phyloP scores from a whole-genome alignment of 2,797 vertebrate species.

The Rhynchotus rufescens region DNA sequence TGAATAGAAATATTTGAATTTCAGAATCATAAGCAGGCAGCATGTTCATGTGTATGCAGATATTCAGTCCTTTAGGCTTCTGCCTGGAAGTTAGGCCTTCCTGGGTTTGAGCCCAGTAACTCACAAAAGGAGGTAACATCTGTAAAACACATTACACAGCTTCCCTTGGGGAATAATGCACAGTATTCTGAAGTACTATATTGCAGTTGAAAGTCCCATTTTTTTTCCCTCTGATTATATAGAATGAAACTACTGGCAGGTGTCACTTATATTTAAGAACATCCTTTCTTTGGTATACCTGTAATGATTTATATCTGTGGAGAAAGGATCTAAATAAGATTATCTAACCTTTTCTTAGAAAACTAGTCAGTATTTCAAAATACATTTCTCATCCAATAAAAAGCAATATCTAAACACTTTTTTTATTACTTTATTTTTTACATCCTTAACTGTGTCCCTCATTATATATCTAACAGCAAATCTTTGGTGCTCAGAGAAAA shows the following conservation, averaged over 20 bases:
- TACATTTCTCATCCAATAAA: not conserved
- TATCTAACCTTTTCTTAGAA: not conserved
- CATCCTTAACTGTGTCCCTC: not conserved
- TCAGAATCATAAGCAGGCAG: rapidly evolving
- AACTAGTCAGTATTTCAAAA: not conserved
- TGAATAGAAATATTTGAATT: not conserved
- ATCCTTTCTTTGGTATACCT: not conserved
- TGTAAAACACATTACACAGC: not conserved
- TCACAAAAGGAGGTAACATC: not conserved
- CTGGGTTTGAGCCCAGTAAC: not conserved
- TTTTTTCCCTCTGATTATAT: not conserved
- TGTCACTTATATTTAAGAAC: not conserved
- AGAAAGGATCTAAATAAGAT: not conserved
- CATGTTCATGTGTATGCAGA: not conserved
- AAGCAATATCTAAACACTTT: not conserved
- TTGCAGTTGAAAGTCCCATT: not conserved
- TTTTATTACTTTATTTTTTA: not conserved
- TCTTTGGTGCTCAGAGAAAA: not conserved
- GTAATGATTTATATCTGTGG: not conserved
- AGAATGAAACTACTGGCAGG: not conserved
- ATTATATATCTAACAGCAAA: not conserved
- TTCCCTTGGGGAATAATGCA: not conserved
- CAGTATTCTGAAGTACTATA: not conserved
- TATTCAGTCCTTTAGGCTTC: not conserved
- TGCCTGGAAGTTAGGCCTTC: not conserved